phyloP scores from a whole-genome alignment of 2,888 invertebrate genomes.

The Macrosiphum euphorbiae region DNA sequence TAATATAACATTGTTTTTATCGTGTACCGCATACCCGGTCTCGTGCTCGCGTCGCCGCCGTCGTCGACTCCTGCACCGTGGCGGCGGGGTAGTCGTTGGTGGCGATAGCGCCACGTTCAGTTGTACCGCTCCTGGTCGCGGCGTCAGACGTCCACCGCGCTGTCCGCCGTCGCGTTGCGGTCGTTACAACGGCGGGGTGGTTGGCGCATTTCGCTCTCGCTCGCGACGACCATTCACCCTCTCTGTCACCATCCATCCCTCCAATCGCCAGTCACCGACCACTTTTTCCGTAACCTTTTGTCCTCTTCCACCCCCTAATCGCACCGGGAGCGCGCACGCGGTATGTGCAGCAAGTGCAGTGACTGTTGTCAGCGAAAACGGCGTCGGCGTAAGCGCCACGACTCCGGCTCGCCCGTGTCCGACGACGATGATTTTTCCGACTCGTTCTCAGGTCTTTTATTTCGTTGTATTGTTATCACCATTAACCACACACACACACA shows the following conservation, averaged over 20 bases:
- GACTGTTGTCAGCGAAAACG: slow-evolving; percentile 71
- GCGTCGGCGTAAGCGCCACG: slow-evolving; percentile 66
- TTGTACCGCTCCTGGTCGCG: slow-evolving; percentile 27
- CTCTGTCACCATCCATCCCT: background rate
- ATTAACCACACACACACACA: background rate
- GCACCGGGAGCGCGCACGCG: background rate
- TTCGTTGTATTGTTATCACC: background rate
- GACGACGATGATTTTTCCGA: slow-evolving; percentile 50
- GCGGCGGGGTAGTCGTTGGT: slow-evolving; percentile 24
- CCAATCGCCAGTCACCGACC: background rate
- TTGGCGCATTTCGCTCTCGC: background rate
- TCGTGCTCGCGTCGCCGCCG: background rate
- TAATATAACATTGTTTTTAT: background rate
- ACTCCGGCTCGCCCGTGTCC: slow-evolving; percentile 21
- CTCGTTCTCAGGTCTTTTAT: slow-evolving; percentile 41
- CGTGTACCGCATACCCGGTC: background rate
- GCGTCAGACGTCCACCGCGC: slow-evolving; percentile 18
- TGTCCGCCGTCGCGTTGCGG: background rate
- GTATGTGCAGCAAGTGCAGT: slow-evolving; percentile 72
- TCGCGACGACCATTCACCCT: background rate
- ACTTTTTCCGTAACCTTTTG: background rate
- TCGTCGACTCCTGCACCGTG: background rate
- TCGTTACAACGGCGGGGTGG: slow-evolving; percentile 22
- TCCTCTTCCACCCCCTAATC: background rate
- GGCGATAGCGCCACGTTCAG: slow-evolving; percentile 35